These are phyloP conservation scores for Muraenolepis orangiensis DNA, from an alignment of 2,797 vertebrate species.

Conservation along the genomic window DNA sequence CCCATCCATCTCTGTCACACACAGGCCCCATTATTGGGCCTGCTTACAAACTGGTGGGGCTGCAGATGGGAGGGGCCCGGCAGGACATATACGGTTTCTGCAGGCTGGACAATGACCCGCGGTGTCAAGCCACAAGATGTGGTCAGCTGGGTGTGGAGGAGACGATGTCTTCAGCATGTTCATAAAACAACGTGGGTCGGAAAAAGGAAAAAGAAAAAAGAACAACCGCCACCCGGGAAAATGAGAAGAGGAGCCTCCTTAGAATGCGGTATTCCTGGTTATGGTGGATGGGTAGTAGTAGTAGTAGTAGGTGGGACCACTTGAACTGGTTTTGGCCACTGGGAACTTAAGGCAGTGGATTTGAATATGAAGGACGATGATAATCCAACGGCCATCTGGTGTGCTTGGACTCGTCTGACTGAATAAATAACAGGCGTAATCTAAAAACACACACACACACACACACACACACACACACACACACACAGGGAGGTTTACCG, in stretches of 20 bases:
- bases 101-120: slow-evolving; percentile 67
- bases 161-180: slow-evolving; percentile 50
- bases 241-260: slow-evolving; percentile 37
- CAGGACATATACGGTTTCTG: slow-evolving; percentile 74
- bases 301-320: slow-evolving; percentile 58
- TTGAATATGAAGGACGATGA: slow-evolving; percentile 79
- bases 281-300: no score
- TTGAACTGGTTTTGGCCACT: slow-evolving; percentile 63
- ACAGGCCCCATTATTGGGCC: slow-evolving; percentile 79
- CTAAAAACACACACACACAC: slow-evolving; percentile 76
- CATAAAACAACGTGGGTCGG: slow-evolving; percentile 23
- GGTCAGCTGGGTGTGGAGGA: slow-evolving; percentile 59
- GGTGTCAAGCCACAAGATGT: slow-evolving; percentile 54
- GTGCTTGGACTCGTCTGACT: slow-evolving; percentile 70
- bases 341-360: slow-evolving; percentile 70
- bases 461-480: slow-evolving; percentile 76
- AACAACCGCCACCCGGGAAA: background rate
- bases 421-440: slow-evolving; percentile 76
- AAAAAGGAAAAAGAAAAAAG: slow-evolving; percentile 7
- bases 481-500: slow-evolving; percentile 64
- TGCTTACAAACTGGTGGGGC: slow-evolving; percentile 70
- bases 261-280: slow-evolving; percentile 38
- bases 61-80: slow-evolving; percentile 76
- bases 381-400: slow-evolving; percentile 80
- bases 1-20: slow-evolving; percentile 84